Evolutionary conservation across 2,797 vertebrate species (phyloP), one percentile per base, ranked within the genome.

Genomic region (Hyperoplus lanceolatus): DNA sequence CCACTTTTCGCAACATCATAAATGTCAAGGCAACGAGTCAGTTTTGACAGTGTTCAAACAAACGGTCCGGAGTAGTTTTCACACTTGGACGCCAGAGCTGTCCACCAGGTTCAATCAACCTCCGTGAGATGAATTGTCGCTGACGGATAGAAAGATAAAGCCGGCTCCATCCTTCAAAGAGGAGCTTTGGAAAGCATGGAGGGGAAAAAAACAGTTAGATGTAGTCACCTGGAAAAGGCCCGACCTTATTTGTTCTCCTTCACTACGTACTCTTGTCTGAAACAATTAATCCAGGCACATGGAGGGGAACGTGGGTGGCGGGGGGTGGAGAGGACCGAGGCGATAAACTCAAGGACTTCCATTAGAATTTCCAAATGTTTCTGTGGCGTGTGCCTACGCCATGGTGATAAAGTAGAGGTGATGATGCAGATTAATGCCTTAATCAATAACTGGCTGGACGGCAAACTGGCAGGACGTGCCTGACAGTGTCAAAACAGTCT

Each of bases 201-300:
- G 56, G 60, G 8, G 66, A 45, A 29, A 67, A 36, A 63, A 38
- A n/a, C 42, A 74, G 50, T 55, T 39, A 41, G 36, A 50, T 54
- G 73, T 36, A 59, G 54, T 67, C 79, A 87, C 67, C 80, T 78
- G 71, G 68, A 85, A 87, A 90, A 93, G 87, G 87, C 3, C 89
- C 82, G 75, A 3, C 68, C 64, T 59, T 87, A 82, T 89, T 89
- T 88, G 50, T 74, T 83, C 70, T 77, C 66, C 51, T 76, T 71
- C 49, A 38, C 63, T 45, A 42, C 14, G 18, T 50, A 65, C 70
- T 71, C 36, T 6, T 63, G 82, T 79, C 68, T 18, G 29, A 71
- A 81, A 59, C 75, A 81, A 75, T 89, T 76, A 84, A 83, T 62
- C 42, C 29, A 5, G 41, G 15, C 46, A 13, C 18, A 48, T 29